Conservation (phyloP, 2,888 invertebrate genomes). For the Anaspis maculata region DNA sequence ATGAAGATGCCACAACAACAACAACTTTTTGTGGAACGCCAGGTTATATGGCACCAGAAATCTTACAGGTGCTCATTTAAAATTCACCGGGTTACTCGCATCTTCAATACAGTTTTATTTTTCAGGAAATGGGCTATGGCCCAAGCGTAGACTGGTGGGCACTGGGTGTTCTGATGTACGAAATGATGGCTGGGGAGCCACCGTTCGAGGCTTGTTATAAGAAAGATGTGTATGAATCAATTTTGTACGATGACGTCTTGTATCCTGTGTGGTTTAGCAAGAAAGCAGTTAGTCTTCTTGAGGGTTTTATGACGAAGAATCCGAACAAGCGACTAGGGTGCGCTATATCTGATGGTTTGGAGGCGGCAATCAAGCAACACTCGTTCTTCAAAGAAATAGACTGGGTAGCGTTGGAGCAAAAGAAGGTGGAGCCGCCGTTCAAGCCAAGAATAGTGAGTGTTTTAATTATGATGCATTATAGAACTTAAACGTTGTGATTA, state of each 20-base stretch:
- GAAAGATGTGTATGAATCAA: conserved; percentile 97
- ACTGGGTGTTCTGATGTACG: conserved; percentile 94
- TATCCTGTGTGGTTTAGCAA: conserved; percentile 95
- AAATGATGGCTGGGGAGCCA: conserved; percentile 99
- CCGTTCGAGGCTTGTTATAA: conserved; percentile 99
- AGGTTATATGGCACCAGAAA: conserved; percentile 96
- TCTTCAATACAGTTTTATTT: conserved; percentile 9
- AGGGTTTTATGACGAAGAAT: conserved; percentile 97
- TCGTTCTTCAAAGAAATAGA: conserved; percentile 91
- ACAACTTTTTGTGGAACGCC: conserved; percentile 99
- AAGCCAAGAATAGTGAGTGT: conserved; percentile 94
- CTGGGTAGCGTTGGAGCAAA: conserved; percentile 88
- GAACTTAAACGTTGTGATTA: not conserved
- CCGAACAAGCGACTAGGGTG: conserved; percentile 92
- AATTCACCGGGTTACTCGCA: conserved; percentile 3
- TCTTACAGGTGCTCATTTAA: conserved; percentile 30
- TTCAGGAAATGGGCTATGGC: conserved; percentile 60
- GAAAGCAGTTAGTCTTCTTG: conserved; percentile 84
- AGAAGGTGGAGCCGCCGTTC: conserved; percentile 93
- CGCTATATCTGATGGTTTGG: conserved; percentile 62
- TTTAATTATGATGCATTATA: not conserved
- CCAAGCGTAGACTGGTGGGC: conserved; percentile 96
- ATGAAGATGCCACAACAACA: conserved; percentile 82
- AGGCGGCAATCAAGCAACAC: conserved; percentile 83
- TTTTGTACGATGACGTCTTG: conserved; percentile 94